Conservation (phyloP, 2,888 invertebrate genomes). For the Megaustenia siamemsis region DNA sequence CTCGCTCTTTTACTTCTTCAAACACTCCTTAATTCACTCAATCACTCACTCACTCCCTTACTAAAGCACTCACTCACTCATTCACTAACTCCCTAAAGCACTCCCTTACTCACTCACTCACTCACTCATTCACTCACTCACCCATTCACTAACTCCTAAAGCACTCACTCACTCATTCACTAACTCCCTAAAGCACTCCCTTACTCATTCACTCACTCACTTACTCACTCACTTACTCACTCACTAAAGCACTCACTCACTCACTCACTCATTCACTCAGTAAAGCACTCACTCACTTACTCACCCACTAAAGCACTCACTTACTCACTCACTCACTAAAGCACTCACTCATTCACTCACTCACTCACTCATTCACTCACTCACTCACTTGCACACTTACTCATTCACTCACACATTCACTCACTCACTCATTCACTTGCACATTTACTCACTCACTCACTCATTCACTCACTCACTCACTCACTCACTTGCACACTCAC, state of each 20-base stretch:
- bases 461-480: slow-evolving; percentile 11
- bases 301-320: too few species aligned
- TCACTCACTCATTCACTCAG: slow-evolving; percentile 3
- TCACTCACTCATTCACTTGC: background rate
- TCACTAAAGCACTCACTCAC: background rate
- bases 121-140: background rate
- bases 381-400: background rate
- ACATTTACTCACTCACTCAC: background rate
- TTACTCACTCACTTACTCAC: background rate
- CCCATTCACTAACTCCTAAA: too few species aligned
- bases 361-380: background rate
- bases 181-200: background rate
- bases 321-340: background rate
- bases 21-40: background rate
- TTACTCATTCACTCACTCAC: background rate
- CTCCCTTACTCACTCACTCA: background rate
- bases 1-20: background rate
- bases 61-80: background rate
- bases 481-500: background rate
- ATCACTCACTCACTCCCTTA: background rate
- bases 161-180: background rate
- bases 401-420: background rate
- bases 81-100: background rate
- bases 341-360: background rate
- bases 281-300: background rate